Percentiles rank a stretch among this genome's conserved stretches.
phyloP scores from a whole-genome alignment of 2,113 vertebrate species.

The Leptosomus discolor region DNA sequence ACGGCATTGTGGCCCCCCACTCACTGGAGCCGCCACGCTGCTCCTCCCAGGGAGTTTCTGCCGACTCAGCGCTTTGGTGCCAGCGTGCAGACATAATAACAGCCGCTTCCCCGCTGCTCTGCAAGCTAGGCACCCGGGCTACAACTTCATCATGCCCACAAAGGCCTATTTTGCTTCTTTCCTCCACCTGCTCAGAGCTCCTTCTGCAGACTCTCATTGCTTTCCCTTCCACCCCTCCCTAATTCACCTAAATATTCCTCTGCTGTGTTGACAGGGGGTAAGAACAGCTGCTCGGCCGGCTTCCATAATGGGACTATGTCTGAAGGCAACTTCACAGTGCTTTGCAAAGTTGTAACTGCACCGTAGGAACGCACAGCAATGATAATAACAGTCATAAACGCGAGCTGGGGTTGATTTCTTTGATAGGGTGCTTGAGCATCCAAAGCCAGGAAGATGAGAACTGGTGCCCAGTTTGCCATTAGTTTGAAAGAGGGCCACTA shows the following conservation, averaged over 20 bases:
- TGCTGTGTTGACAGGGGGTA: not conserved
- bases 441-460: not conserved
- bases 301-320: not conserved
- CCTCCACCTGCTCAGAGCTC: not conserved
- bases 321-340: not conserved
- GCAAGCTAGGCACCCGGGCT: fast-evolving
- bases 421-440: not conserved
- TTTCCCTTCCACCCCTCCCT: not conserved
- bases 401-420: not conserved
- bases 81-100: not conserved
- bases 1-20: not conserved
- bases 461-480: fast-evolving
- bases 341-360: not conserved
- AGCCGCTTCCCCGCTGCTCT: not conserved
- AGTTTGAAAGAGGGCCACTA: not conserved
- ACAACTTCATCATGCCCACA: not conserved
- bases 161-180: not conserved
- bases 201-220: not conserved
- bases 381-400: not conserved
- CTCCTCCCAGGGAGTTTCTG: constrained; percentile 33
- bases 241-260: not conserved
- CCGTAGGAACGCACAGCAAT: not conserved
- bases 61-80: not conserved
- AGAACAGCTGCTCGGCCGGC: not conserved
- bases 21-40: constrained; percentile 1